phyloP scores from a whole-genome alignment of 1,140 invertebrate species.

The Lamellibrachia luymesi region DNA sequence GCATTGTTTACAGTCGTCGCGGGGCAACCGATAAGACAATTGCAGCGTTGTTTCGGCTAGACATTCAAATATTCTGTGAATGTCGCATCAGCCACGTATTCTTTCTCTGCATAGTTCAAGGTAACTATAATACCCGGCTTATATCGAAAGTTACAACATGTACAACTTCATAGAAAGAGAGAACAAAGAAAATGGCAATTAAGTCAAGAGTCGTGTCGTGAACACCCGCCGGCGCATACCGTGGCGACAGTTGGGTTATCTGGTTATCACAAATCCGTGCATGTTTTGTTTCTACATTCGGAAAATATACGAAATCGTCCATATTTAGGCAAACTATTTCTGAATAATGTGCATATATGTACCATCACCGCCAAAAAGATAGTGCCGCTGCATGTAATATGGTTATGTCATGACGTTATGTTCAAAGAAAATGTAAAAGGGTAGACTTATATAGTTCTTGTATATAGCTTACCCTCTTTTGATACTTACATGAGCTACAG shows the following conservation, averaged over 20 bases:
- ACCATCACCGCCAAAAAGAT: too few species aligned
- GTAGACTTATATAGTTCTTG: too few species aligned
- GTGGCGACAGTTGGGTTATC: background rate
- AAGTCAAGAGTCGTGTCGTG: background rate
- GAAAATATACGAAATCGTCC: background rate
- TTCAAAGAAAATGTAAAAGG: too few species aligned
- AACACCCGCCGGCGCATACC: background rate
- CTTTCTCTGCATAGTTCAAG: background rate
- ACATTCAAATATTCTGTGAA: slow-evolving; percentile 1
- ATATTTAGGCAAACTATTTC: too few species aligned
- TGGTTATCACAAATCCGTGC: background rate
- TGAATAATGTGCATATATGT: too few species aligned
- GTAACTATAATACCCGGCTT: background rate
- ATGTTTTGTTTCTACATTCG: background rate
- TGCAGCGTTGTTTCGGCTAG: background rate
- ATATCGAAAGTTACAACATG: background rate
- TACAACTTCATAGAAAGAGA: background rate
- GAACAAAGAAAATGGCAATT: background rate
- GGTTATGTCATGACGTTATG: too few species aligned
- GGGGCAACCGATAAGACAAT: background rate
- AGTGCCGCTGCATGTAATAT: too few species aligned
- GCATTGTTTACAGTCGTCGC: background rate
- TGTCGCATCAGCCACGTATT: background rate
- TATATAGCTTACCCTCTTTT: too few species aligned
- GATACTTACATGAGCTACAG: too few species aligned